Evolutionary conservation across 2,113 vertebrate species (phyloP), one percentile per base, ranked within the genome.

Genomic region (Colinus virginianus): DNA sequence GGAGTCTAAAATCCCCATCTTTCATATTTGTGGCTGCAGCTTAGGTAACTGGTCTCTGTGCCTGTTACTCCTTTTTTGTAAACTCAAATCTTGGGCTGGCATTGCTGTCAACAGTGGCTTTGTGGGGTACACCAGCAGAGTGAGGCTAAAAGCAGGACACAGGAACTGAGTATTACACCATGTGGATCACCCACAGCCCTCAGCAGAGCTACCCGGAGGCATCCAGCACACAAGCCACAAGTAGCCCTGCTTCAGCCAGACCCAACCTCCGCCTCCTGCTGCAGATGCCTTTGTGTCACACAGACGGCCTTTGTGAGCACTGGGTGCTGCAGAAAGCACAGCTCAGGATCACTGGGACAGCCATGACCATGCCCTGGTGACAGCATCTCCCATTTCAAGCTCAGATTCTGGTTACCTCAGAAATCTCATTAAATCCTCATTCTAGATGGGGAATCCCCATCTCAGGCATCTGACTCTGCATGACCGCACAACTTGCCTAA

Each of bases 21-120:
- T 86, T 83, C 84, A 36, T 85, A 84, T 78, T 91, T 91, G 79
- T 90, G 90, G 79, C 68, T 80, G 56, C 25, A 71, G 26, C 46
- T 87, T 70, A 32, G 46, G 42, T 83, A 91, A 78, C 43, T 58
- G n/a, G 78, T n/a, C 38, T 70, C 81, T 59, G 30, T 67, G 8
- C 42, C 36, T 51, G 22, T 66, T 78, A 48, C 36, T 89, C 16
- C 61, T 85, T 70, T 70, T 89, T 68, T 67, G 61, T 70, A 85
- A 90, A 78, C 32, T 8, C 77, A 61, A 40, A 0, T 2, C 18
- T 26, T 58, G 72, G 64, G 56, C 75, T 90, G 76, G 78, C 84
- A 83, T 3, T 0, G 0, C 36, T 56, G 75, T 83, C 81, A 90
- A 34, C 13, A 80, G 71, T 10, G 68, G 75, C 68, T 91, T 83